Conservation (phyloP, 2,113 vertebrate genomes). For the Sturnus vulgaris region DNA sequence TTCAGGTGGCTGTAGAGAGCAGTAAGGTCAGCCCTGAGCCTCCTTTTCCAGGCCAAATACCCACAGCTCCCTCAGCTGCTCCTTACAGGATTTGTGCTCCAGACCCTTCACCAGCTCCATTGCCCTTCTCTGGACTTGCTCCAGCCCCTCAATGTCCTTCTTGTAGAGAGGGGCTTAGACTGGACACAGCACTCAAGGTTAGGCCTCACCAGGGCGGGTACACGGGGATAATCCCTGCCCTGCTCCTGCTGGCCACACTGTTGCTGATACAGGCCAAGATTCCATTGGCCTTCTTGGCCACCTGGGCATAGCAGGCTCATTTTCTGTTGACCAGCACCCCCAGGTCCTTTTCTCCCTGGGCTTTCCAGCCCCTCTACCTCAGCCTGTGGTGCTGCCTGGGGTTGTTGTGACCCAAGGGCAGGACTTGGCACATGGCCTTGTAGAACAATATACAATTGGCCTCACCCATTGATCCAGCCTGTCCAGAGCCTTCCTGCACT, state of each 20-base stretch:
- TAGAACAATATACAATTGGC: accelerated
- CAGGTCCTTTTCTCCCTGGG: neutral
- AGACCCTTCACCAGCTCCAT: neutral
- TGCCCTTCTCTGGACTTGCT: neutral
- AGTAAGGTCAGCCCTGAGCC: accelerated
- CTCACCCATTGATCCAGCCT: neutral
- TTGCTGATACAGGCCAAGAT: neutral
- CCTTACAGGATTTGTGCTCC: neutral
- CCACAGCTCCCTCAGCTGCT: neutral
- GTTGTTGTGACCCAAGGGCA: neutral
- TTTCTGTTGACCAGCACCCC: neutral
- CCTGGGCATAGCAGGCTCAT: neutral
- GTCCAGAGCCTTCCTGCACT: neutral
- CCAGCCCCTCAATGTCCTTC: neutral
- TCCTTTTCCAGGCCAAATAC: neutral
- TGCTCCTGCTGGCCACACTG: neutral
- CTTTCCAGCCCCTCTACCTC: neutral
- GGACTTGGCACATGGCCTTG: neutral
- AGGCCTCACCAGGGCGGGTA: accelerated
- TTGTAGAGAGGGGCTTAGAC: neutral
- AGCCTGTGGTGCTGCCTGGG: neutral
- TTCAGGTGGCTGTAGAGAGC: neutral
- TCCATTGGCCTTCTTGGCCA: neutral
- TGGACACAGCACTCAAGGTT: neutral
- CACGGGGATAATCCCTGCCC: neutral